Percentiles rank a stretch among this genome's conserved stretches.
These are phyloP conservation scores for Cephalopholis sonnerati DNA, from an alignment of 2,113 vertebrate genomes.

Conservation along the genomic window DNA sequence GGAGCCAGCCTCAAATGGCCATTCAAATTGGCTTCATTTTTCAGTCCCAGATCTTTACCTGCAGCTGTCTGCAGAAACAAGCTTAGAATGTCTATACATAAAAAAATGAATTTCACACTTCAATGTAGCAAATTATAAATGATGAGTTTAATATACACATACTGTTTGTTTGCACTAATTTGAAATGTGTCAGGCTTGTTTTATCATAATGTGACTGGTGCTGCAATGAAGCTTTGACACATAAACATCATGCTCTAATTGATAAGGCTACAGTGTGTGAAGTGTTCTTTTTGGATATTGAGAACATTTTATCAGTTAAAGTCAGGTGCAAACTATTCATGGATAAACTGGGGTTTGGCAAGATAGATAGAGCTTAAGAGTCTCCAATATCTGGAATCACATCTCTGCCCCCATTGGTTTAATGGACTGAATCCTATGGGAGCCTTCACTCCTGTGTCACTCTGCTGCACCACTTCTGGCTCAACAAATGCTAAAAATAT, in stretches of 20 bases:
- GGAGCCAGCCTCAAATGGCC: too few species aligned
- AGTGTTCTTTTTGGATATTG: slow-evolving; percentile 29
- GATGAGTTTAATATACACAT: not conserved
- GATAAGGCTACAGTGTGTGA: slow-evolving; percentile 4
- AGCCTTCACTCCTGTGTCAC: slow-evolving; percentile 47
- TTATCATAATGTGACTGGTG: not conserved
- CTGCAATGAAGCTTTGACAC: not conserved
- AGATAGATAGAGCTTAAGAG: slow-evolving; percentile 53
- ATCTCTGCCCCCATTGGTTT: slow-evolving; percentile 57
- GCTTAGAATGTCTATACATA: too few species aligned
- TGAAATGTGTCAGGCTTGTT: too few species aligned
- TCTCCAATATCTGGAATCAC: slow-evolving; percentile 60
- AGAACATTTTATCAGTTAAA: slow-evolving; percentile 50
- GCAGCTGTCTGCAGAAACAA: too few species aligned
- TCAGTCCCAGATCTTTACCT: too few species aligned
- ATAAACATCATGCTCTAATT: slow-evolving; percentile 8
- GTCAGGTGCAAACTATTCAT: slow-evolving; percentile 37
- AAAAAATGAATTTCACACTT: too few species aligned
- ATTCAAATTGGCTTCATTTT: too few species aligned
- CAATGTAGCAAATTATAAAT: not conserved
- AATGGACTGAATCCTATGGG: slow-evolving; percentile 63
- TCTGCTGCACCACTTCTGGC: slow-evolving; percentile 49
- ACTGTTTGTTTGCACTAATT: too few species aligned
- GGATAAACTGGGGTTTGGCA: slow-evolving; percentile 27
- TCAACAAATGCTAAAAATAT: slow-evolving; percentile 62